phyloP scores from a whole-genome alignment of 37 sponge, comb jelly and placozoan genomes.

The Amphimedon queenslandica region DNA sequence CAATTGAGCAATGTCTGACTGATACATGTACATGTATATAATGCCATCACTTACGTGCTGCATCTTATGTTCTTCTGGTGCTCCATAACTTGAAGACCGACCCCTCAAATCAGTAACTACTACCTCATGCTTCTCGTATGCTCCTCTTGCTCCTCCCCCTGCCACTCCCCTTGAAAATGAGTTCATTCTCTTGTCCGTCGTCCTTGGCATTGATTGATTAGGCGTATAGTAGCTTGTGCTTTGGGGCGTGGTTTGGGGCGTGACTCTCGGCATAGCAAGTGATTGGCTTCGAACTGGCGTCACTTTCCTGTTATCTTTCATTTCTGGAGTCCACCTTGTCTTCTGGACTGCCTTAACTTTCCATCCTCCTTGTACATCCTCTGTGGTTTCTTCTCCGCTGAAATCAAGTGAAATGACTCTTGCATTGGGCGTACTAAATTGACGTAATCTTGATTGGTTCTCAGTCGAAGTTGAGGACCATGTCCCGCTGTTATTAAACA shows the following conservation, averaged over 20 bases:
- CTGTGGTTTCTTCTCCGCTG: neutral
- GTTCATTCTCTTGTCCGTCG: neutral
- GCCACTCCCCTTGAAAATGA: neutral
- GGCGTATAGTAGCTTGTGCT: neutral
- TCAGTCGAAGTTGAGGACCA: neutral
- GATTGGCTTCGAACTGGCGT: neutral
- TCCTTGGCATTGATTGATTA: neutral
- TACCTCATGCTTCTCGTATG: conserved; percentile 4
- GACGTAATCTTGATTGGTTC: neutral
- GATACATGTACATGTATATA: no score
- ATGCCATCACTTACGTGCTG: no score
- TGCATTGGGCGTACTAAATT: neutral
- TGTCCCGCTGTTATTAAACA: neutral
- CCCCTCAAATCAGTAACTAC: neutral
- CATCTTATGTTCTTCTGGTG: neutral
- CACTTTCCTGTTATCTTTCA: neutral
- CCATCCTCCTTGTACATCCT: conserved; percentile 13
- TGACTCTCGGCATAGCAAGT: neutral
- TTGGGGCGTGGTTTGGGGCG: neutral
- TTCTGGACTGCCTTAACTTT: conserved; percentile 41
- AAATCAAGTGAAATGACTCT: neutral
- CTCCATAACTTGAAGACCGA: neutral
- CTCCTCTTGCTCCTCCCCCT: conserved; percentile 2
- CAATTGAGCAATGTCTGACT: no score
- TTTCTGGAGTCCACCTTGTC: conserved; percentile 49